phyloP scores from a whole-genome alignment of 2,113 vertebrate genomes.

The Psilopsiagon aymara region DNA sequence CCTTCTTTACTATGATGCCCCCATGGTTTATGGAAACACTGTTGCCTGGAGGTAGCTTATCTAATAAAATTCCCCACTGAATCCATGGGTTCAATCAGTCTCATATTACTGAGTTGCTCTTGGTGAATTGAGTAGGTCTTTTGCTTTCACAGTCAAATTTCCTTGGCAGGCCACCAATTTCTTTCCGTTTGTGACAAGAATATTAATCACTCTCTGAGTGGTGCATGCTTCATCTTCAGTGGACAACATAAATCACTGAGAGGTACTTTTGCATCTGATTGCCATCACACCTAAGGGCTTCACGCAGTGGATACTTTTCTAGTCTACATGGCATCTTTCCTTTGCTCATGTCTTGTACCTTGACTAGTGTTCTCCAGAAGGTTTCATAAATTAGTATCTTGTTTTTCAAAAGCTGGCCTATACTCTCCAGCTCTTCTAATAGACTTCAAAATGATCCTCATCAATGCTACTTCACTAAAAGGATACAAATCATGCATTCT shows the following conservation, averaged over 20 bases:
- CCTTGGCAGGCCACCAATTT: neutral
- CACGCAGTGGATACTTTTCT: fast-evolving
- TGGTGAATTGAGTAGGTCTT: neutral
- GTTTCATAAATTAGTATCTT: neutral
- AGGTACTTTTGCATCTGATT: neutral
- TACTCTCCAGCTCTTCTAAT: neutral
- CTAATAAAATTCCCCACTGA: neutral
- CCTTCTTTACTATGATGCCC: neutral
- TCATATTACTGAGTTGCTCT: neutral
- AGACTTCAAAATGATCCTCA: neutral
- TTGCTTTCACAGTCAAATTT: neutral
- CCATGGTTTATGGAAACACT: neutral
- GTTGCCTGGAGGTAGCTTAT: neutral
- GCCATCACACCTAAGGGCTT: neutral
- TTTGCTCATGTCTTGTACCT: neutral
- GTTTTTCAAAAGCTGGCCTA: neutral
- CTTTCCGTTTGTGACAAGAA: neutral
- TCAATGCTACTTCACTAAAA: neutral
- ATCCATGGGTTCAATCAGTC: neutral
- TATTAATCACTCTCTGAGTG: constrained; percentile 1
- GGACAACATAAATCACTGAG: neutral
- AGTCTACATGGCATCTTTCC: neutral
- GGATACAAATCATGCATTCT: neutral
- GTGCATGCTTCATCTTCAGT: neutral
- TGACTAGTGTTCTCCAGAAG: neutral